Conservation (phyloP, 2,797 vertebrate species). For the Molossus alvarezi region DNA sequence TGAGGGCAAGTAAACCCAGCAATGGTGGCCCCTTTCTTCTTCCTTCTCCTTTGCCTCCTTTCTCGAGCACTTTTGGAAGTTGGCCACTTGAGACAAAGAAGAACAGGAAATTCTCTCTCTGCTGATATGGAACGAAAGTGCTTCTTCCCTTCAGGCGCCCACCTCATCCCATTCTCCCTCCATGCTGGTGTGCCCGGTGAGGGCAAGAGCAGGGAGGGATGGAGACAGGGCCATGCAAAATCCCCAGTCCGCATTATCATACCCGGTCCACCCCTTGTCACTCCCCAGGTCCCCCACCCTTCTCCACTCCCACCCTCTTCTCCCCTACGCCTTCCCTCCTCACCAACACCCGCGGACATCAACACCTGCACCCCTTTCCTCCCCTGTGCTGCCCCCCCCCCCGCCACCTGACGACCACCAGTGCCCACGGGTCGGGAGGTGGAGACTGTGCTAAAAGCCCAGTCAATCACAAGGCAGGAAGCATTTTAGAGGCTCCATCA, state of each 20-base stretch:
- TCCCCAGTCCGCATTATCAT: not conserved
- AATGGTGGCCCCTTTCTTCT: not conserved
- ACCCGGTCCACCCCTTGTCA: not conserved
- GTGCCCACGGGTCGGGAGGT: not conserved
- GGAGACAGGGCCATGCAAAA: rapidly evolving
- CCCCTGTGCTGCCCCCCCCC: not conserved
- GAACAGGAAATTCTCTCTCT: not conserved
- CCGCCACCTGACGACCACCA: no score
- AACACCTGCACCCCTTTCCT: not conserved
- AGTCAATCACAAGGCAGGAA: conserved; percentile 7
- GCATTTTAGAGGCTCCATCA: not conserved
- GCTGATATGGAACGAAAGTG: not conserved
- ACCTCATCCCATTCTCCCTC: not conserved
- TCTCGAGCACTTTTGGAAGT: not conserved
- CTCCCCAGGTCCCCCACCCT: rapidly evolving
- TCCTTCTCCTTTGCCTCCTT: not conserved
- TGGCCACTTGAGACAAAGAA: not conserved
- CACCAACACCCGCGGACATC: not conserved
- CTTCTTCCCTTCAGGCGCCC: rapidly evolving
- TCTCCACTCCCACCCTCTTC: not conserved
- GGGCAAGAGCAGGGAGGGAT: rapidly evolving
- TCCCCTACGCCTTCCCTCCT: no score
- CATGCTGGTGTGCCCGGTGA: not conserved
- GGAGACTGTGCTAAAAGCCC: not conserved
- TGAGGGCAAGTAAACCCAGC: not conserved